phyloP scores from a whole-genome alignment of 2,888 invertebrate genomes.

The Eubasilissa splendida region DNA sequence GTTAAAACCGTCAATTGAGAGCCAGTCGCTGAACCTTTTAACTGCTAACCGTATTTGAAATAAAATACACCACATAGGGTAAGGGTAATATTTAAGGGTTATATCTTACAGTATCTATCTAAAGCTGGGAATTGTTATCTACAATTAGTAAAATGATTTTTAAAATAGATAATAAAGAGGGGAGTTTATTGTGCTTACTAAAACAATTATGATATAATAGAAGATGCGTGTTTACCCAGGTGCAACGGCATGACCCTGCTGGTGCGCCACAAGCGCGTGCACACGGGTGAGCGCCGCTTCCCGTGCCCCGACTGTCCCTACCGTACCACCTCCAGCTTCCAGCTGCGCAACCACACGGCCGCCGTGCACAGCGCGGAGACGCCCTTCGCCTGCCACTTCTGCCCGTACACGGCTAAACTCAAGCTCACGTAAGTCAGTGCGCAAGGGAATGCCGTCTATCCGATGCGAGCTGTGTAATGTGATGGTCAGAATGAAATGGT shows the following conservation, averaged over 20 bases:
- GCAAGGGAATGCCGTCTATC: too few species aligned
- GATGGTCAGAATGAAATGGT: too few species aligned
- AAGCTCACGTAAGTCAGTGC: slow-evolving; percentile 37
- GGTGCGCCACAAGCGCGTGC: slow-evolving; percentile 44
- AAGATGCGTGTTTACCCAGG: slow-evolving; percentile 5
- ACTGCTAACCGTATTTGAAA: too few species aligned
- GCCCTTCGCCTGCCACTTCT: slow-evolving; percentile 42
- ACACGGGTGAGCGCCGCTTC: slow-evolving; percentile 37
- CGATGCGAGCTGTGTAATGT: too few species aligned
- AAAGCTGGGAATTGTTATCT: too few species aligned
- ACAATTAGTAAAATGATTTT: too few species aligned
- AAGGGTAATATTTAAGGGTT: too few species aligned
- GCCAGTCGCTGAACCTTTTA: too few species aligned
- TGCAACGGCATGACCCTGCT: slow-evolving; percentile 40
- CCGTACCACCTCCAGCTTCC: slow-evolving; percentile 30
- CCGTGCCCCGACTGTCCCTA: slow-evolving; percentile 46
- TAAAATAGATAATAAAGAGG: too few species aligned
- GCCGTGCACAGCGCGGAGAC: slow-evolving; percentile 40
- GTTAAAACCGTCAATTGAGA: too few species aligned
- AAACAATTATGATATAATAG: background rate
- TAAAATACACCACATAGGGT: too few species aligned
- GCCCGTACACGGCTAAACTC: slow-evolving; percentile 42
- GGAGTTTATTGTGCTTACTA: background rate
- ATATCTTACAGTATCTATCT: too few species aligned
- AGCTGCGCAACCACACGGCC: slow-evolving; percentile 44